Percentiles rank a stretch among this genome's conserved stretches.
Evolutionary conservation across 1,140 invertebrate genomes (phyloP).

Genomic region (Nomia melanderi): DNA sequence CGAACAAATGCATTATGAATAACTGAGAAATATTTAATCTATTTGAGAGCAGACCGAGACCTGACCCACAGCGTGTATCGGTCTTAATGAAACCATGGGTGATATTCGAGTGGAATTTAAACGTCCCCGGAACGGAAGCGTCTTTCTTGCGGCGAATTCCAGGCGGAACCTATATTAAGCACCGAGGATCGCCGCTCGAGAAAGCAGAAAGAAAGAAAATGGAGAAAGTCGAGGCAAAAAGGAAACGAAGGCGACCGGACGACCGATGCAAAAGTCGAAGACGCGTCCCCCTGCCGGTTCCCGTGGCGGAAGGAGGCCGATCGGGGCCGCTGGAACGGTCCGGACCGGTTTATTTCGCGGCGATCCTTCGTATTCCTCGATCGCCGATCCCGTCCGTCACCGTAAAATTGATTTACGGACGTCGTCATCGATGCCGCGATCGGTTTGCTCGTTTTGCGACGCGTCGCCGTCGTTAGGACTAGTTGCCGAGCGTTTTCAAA

Average conservation of each 20-base stretch:
- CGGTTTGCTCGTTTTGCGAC: background rate
- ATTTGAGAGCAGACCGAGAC: too few relatives aligned
- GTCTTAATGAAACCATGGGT: too few relatives aligned
- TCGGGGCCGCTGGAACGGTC: background rate
- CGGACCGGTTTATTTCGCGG: constrained; percentile 2
- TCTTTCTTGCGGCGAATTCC: too few relatives aligned
- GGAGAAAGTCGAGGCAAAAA: background rate
- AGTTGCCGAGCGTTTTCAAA: background rate
- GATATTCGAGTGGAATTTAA: too few relatives aligned
- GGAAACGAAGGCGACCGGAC: background rate
- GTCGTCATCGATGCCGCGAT: constrained; percentile 4
- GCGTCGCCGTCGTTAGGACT: background rate
- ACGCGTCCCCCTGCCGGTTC: background rate
- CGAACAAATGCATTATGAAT: too few relatives aligned
- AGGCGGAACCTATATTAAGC: too few relatives aligned
- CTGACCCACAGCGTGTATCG: too few relatives aligned
- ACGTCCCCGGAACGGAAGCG: too few relatives aligned
- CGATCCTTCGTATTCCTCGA: background rate
- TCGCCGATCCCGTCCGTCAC: background rate
- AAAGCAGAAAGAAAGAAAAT: background rate
- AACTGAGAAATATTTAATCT: too few relatives aligned
- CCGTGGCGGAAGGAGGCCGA: background rate
- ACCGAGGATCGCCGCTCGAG: too few relatives aligned
- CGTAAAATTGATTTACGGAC: constrained; percentile 9
- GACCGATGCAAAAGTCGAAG: background rate